Evolutionary conservation across 2,113 vertebrate genomes (phyloP).

Genomic region (Strix aluco): DNA sequence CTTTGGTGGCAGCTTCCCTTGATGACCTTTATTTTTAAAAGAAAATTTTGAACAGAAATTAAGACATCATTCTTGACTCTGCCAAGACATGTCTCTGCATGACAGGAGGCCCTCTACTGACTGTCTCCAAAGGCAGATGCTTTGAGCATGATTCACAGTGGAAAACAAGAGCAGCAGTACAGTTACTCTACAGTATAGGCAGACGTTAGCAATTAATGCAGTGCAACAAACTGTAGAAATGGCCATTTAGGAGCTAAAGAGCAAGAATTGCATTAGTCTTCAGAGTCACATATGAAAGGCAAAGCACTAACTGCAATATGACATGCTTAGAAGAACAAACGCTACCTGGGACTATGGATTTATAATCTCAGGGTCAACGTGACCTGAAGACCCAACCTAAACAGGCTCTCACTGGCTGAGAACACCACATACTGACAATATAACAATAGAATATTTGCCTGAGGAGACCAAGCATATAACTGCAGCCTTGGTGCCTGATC

Average conservation of each 20-base stretch:
- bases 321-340: not conserved
- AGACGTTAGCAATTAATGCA: not conserved
- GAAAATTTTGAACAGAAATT: not conserved
- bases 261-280: not conserved
- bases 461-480: not conserved
- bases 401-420: not conserved
- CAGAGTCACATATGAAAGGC: not conserved
- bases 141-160: not conserved
- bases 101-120: not conserved
- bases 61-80: not conserved
- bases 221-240: not conserved
- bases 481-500: fast-evolving
- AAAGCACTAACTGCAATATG: not conserved
- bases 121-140: not conserved
- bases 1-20: not conserved
- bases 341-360: not conserved
- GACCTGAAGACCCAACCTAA: not conserved
- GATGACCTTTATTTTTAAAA: not conserved
- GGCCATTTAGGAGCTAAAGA: not conserved
- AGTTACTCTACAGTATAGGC: not conserved
- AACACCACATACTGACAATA: not conserved
- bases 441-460: not conserved
- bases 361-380: not conserved
- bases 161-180: not conserved
- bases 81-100: not conserved